Evolutionary conservation across 2,113 vertebrate genomes (phyloP).

Genomic region (Datnioides undecimradiatus): DNA sequence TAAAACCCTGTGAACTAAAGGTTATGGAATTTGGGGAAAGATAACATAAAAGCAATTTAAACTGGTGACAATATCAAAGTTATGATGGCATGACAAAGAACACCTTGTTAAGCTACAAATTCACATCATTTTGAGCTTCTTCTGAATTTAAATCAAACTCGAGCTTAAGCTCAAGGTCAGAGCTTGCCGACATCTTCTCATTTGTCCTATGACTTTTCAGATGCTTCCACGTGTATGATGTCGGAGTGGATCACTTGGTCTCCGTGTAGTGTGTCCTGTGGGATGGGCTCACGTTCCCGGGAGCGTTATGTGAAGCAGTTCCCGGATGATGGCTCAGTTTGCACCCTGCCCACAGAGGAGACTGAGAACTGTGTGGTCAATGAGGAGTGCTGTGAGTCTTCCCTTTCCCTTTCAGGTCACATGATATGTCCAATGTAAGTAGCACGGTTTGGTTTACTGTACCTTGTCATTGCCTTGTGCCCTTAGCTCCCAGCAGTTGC

Average conservation of each 20-base stretch:
- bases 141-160: neutral
- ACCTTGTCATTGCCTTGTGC: neutral
- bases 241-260: constrained; percentile 99
- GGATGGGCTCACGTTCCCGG: constrained; percentile 90
- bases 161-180: no score
- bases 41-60: no score
- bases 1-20: no score
- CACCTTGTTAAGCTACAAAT: neutral
- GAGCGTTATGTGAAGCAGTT: constrained; percentile 98
- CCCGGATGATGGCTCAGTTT: constrained; percentile 94
- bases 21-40: no score
- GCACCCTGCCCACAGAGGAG: constrained; percentile 94
- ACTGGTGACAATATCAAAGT: no score
- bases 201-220: constrained; percentile 71
- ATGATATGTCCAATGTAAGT: neutral
- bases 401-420: neutral
- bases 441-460: neutral
- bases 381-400: constrained; percentile 93
- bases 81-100: no score
- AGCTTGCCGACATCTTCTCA: neutral
- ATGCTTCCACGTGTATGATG: constrained; percentile 97
- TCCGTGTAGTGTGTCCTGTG: constrained; percentile 93
- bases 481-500: constrained; percentile 93
- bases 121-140: neutral
- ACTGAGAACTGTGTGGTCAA: constrained; percentile 94